phyloP scores from a whole-genome alignment of 2,797 vertebrate genomes.

The Microctenopoma steveboyesi region DNA sequence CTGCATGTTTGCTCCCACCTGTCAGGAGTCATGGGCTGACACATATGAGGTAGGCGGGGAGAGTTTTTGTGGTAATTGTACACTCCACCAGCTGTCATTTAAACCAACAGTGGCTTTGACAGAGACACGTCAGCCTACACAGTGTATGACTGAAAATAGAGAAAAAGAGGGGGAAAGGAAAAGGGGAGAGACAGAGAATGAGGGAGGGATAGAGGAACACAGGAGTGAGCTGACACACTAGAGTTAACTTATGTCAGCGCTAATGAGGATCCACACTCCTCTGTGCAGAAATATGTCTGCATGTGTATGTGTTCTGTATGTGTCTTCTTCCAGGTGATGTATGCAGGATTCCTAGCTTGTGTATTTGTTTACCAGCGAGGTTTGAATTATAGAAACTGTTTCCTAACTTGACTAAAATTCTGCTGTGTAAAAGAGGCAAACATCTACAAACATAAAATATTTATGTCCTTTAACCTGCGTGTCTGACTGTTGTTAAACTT shows the following conservation, averaged over 20 bases:
- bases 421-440: conserved; percentile 10
- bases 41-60: conserved; percentile 30
- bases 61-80: conserved; percentile 35
- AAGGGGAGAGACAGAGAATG: conserved; percentile 4
- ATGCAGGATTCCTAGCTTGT: conserved; percentile 32
- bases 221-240: conserved; percentile 69
- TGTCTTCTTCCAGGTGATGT: conserved; percentile 58
- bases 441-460: conserved; percentile 22
- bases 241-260: conserved; percentile 76
- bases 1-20: conserved; percentile 43
- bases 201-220: conserved; percentile 47
- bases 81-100: conserved; percentile 59
- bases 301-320: conserved; percentile 22
- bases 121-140: conserved; percentile 28
- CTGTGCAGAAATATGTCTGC: conserved; percentile 62
- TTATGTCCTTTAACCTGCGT: conserved; percentile 1
- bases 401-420: conserved; percentile 29
- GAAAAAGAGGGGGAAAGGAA: conserved; percentile 25
- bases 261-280: conserved; percentile 75
- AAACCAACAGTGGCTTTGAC: conserved; percentile 49
- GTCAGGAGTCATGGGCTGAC: conserved; percentile 43
- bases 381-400: conserved; percentile 41
- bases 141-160: conserved; percentile 38
- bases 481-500: not conserved
- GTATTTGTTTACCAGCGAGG: conserved; percentile 47